Base-by-base conservation (phyloP, 2,113 vertebrate genomes). In the Tamias sibiricus region DNA sequence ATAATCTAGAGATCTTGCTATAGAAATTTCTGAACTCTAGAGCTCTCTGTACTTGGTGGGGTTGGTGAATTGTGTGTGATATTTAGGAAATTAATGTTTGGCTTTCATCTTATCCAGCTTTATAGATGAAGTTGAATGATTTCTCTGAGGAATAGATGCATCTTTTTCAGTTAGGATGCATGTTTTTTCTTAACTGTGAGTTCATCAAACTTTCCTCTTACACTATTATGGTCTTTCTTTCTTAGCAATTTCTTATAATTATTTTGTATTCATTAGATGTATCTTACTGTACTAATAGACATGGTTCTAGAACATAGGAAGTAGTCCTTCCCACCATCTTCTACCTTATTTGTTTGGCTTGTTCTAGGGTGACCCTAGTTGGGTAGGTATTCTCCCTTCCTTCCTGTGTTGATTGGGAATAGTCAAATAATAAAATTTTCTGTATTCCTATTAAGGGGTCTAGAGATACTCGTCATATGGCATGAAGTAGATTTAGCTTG, bases 51-150 rank as follows among this genome's bases (percentile, higher is more conserved):
- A 62, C 24, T 57, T 74, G 68, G 57, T 69, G 14, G 47, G 87
- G 64, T 47, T n/a, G 37, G 52, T 52, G 71, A 87, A 59, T 57
- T 96, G 32, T 97, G 11, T 89, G 47, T 94, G 64, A 71, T 44
- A 64, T 74, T 97, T 72, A 92, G 66, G 75, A 94, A 92, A 88
- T 92, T 77, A 77, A 62, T 76, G 26, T 80, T 91, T 77, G 90
- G 76, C n/a, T 9, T 93, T 84, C 75, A 16, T 69, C 59, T 96
- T 86, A 81, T 26, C 42, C 30, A 49, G 72, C 71, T 79, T 95
- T 90, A 32, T 80, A 28, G 44, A 54, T 42, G 22, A 64, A 87
- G 28, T 52, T 62, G 71, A 92, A 19, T 52, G 64, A 84, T 79
- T 94, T 93, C 49, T 69, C 79, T 94, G 28, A 93, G 85, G 62